Conservation (phyloP, 2,797 vertebrate species). For the Lacerta viridis region DNA sequence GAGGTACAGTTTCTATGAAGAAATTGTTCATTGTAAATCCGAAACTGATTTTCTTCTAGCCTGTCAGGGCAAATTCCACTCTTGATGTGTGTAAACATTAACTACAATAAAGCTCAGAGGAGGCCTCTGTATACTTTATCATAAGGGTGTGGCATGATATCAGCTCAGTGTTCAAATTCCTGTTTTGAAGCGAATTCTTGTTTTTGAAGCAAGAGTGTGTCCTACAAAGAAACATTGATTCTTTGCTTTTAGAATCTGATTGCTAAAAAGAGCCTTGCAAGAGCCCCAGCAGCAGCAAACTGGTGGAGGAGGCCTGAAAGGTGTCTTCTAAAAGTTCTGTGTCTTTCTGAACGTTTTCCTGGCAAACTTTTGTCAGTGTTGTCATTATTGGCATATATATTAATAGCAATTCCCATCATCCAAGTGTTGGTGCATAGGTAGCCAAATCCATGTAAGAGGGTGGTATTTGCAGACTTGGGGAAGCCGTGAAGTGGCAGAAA, state of each 20-base stretch:
- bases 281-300: background rate
- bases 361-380: too few relatives aligned
- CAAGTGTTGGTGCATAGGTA: background rate
- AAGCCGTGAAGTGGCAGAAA: background rate
- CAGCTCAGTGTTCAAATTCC: conserved; percentile 9
- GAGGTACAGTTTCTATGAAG: background rate
- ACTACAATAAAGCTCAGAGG: conserved; percentile 31
- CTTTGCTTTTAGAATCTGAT: background rate
- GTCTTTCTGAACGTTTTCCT: background rate
- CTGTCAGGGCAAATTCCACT: conserved; percentile 53
- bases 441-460: background rate
- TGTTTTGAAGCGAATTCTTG: background rate
- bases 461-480: background rate
- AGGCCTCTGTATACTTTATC: conserved; percentile 14
- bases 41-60: background rate
- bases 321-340: background rate
- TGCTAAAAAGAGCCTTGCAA: conserved; percentile 3
- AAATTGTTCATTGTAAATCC: background rate
- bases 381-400: background rate
- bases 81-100: conserved; percentile 52
- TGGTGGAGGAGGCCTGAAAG: background rate
- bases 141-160: background rate
- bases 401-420: background rate
- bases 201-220: rapidly evolving
- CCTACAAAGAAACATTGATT: background rate